These are phyloP conservation scores for Apis laboriosa DNA, from an alignment of 1,140 invertebrate species.

Conservation along the genomic window DNA sequence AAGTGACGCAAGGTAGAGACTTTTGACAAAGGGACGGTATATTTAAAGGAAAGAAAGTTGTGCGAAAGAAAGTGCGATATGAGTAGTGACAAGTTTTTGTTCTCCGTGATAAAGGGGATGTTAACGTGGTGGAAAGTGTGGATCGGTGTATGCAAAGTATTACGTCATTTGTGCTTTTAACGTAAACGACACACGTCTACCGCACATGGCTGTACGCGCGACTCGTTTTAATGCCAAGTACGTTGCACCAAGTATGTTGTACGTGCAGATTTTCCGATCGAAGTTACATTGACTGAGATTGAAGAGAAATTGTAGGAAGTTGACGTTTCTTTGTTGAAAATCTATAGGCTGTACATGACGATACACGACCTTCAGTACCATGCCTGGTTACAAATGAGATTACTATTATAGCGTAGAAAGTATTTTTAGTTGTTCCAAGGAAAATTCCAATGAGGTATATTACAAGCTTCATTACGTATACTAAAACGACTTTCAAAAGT, in stretches of 20 bases:
- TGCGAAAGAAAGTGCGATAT: too few species aligned
- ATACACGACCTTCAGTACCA: background rate
- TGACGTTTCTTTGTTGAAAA: background rate
- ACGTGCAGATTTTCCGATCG: constrained; percentile 19
- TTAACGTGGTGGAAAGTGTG: background rate
- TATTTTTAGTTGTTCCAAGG: background rate
- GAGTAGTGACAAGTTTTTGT: too few species aligned
- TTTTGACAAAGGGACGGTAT: background rate
- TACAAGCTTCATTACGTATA: background rate
- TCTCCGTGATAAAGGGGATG: too few species aligned
- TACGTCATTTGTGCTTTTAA: constrained; percentile 9
- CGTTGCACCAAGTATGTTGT: background rate
- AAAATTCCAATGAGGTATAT: background rate
- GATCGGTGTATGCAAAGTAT: background rate
- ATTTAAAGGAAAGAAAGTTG: too few species aligned
- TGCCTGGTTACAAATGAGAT: background rate
- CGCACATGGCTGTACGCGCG: background rate
- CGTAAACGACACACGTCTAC: background rate
- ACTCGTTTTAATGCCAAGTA: constrained; percentile 3
- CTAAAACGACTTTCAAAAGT: background rate
- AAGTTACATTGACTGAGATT: background rate
- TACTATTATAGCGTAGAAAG: background rate
- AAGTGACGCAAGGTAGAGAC: constrained; percentile 21
- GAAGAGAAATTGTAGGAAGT: constrained; percentile 4
- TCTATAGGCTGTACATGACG: background rate